Conservation (phyloP, 2,888 invertebrate species). For the Caenorhabditis zanzibari region DNA sequence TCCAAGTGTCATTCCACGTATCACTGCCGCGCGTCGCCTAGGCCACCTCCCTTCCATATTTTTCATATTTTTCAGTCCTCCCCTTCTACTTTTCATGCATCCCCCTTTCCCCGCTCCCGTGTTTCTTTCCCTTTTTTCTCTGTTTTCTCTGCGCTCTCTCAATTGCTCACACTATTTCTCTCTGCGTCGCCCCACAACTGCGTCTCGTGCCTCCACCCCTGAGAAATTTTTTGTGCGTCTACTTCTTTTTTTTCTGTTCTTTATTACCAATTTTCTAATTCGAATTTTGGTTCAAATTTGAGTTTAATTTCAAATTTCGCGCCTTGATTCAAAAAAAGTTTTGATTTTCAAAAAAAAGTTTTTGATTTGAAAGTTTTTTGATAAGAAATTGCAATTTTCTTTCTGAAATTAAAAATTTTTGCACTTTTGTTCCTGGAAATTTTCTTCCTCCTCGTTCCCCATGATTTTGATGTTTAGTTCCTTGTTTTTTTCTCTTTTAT, state of each 20-base stretch:
- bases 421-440: no score
- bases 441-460: no score
- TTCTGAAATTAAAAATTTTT: no score
- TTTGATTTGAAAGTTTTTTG: no score
- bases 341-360: no score
- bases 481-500: no score
- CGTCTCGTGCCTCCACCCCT: not conserved
- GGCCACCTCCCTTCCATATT: not conserved
- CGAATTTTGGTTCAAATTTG: not conserved
- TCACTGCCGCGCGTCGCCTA: not conserved
- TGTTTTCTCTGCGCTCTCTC: not conserved
- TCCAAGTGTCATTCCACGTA: not conserved
- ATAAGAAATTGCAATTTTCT: no score
- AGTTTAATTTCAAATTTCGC: not conserved
- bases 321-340: not conserved
- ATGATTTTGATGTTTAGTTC: no score
- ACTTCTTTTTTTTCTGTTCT: not conserved
- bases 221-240: not conserved
- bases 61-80: not conserved
- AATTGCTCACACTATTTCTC: not conserved
- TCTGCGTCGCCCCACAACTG: not conserved
- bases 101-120: not conserved
- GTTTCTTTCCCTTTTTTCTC: not conserved
- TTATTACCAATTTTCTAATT: not conserved
- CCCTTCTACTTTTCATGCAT: not conserved